phyloP scores from a whole-genome alignment of 2,888 invertebrate species.

The Hanleya hanleyi region DNA sequence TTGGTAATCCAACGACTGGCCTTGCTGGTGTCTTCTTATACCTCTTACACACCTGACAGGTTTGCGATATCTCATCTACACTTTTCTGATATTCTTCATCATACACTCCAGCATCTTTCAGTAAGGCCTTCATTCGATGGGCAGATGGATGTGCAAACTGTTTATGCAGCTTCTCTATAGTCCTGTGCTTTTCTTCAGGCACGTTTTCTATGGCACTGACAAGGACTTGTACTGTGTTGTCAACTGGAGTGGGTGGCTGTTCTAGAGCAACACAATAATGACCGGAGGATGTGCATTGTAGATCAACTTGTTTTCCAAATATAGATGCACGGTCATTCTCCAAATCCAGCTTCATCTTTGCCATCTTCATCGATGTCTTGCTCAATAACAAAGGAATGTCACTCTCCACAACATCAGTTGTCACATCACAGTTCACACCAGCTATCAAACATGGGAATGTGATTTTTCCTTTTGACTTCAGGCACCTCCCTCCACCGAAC shows the following conservation, averaged over 20 bases:
- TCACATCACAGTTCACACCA: constrained; percentile 17
- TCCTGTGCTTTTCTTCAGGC: constrained; percentile 2
- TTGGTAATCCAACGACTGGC: constrained; percentile 16
- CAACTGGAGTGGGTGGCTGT: not conserved
- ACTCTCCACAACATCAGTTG: constrained; percentile 29
- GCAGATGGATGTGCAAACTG: constrained; percentile 43
- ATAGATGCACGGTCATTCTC: constrained; percentile 29
- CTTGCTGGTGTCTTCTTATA: constrained; percentile 13
- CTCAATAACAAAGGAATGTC: constrained; percentile 26
- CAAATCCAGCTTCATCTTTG: constrained; percentile 32
- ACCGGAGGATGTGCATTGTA: not conserved
- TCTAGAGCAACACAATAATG: not conserved
- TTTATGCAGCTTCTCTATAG: constrained; percentile 34
- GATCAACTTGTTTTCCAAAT: not conserved
- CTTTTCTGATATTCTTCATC: constrained; percentile 9
- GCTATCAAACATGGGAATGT: constrained; percentile 30
- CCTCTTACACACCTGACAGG: constrained; percentile 24
- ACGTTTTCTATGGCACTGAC: constrained; percentile 5
- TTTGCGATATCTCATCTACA: constrained; percentile 18
- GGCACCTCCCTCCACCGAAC: constrained; percentile 30
- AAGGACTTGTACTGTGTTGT: not conserved
- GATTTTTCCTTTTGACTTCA: constrained; percentile 21
- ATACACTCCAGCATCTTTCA: constrained; percentile 30
- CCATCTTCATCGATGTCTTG: constrained; percentile 32
- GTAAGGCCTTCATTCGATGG: constrained; percentile 26